Conservation (phyloP, 2,797 vertebrate species). For the Pteropus rufus region DNA sequence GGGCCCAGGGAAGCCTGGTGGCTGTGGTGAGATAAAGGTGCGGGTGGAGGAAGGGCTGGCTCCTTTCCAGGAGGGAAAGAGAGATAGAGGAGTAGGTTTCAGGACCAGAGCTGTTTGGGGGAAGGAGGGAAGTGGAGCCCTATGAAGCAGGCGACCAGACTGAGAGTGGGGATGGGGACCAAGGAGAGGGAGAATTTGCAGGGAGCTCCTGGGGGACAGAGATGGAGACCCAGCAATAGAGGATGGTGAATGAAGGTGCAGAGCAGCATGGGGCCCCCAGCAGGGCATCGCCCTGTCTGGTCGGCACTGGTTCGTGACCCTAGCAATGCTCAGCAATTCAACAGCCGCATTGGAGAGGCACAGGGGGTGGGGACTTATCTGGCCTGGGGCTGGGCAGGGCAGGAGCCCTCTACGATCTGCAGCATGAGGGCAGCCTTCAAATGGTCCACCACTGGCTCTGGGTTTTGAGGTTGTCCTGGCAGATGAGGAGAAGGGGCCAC, state of each 20-base stretch:
- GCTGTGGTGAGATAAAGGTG: not conserved
- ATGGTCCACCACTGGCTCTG: accelerated
- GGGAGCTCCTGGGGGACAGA: not conserved
- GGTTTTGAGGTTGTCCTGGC: not conserved
- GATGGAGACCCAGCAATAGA: too few relatives aligned
- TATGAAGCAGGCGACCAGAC: not conserved
- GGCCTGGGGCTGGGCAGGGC: not conserved
- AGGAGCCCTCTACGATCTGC: not conserved
- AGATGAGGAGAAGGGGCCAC: not conserved
- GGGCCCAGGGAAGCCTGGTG: not conserved
- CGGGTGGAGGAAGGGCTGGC: not conserved
- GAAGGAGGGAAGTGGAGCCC: not conserved
- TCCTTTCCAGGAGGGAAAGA: not conserved
- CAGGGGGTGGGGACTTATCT: not conserved
- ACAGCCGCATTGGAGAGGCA: accelerated
- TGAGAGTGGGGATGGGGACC: not conserved
- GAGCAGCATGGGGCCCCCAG: not conserved
- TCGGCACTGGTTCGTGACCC: not conserved
- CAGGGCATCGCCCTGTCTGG: not conserved
- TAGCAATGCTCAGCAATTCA: not conserved
- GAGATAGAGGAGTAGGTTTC: not conserved
- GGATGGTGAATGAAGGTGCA: not conserved
- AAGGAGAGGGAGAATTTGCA: too few relatives aligned
- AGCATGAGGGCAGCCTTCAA: not conserved
- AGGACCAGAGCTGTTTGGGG: not conserved